Base-by-base conservation (phyloP, 1,140 invertebrate genomes). In the Aphaenogaster ashmeadi region DNA sequence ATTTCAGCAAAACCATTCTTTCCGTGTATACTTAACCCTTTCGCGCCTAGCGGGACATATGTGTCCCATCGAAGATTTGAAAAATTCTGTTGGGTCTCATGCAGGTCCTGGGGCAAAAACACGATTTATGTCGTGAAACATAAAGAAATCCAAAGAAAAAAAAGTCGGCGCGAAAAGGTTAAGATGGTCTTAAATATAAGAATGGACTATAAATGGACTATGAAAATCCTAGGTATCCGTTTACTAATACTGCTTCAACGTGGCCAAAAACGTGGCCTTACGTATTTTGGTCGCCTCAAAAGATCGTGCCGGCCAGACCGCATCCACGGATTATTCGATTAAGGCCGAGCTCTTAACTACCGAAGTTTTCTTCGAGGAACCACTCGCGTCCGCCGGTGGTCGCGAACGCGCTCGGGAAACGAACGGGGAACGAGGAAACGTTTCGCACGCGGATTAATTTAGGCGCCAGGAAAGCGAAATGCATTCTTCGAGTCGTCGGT, bases 401-500 rank as follows among this genome's bases (percentile, higher is more conserved):
- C 11, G 66, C 52, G 27, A 41, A 80, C 11, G 44, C 36, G 11
- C 8, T 33, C 6, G 66, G 9, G 27, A 72, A 83, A 44, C 15
- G 75, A 38, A 18, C 9, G 9, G 5, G 41, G 11, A 71, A 56
- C 38, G 3, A 27, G 27, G 27, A 27, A 47, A 33, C 80, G 44
- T 75, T 62, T 84, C 41, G 80, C 80, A 62, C 54, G 54, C 54
- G 71, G 33, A 84, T 84, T 84, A 84, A 75, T 50, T 60, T 54
- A 69, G 58, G 4, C 27, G 27, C 27, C 27, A 15, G 47, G 13
- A 69, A 44, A 69, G 15, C 41, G 69, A 84, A 47, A 75, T 84
- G 44, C 80, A 84, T 84, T 84, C 80, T 84, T 75, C 60, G 72
- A 84, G 27, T 71, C 62, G 47, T 38, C 50, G 36, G 47, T 60